Base-by-base conservation (phyloP, 2,888 invertebrate species). In the Drosophila subquinaria region DNA sequence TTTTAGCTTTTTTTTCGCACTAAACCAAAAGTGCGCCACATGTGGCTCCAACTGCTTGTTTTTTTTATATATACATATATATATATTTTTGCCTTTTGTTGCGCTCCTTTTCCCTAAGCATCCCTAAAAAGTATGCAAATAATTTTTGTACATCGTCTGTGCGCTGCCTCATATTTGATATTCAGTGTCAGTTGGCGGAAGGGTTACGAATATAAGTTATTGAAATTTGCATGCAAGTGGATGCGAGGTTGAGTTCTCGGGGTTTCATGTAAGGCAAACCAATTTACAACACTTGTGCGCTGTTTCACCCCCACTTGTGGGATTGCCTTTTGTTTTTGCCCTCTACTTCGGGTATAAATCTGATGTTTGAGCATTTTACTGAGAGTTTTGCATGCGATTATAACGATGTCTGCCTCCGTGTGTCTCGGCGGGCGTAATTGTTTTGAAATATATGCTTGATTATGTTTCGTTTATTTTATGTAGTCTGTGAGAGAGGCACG, bases 81-180 rank as follows among this genome's bases (percentile, higher is more conserved):
- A 23, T 23, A 23, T 23, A 23, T 38, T 42, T 23, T 40, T 27
- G 51, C 57, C 66, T 63, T 70, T 70, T 79, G 68, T 73, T 62
- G 60, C 30, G 45, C 48, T 56, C 56, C 36, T 64, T 48, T 53
- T 48, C 38, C 57, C 69, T 68, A 87, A 59, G 85, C 89, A 84
- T 87, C 85, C 89, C 89, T 73, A 76, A 74, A 87, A 87, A 81
- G 89, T 89, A 86, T 86, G 89, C 85, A 86, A 86, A 86, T 86
- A 88, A 88, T 84, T 87, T 79, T 77, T 67, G 74, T 81, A 59
- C 64, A 53, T 71, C 73, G 77, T 71, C 78, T 69, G 56, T 48
- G 85, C 70, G 68, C 79, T 72, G 73, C 63, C 81, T 84, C 84
- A 84, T 84, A 84, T 84, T 84, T 88, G 84, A 88, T 88, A 84